Evolutionary conservation across 2,888 invertebrate species (phyloP), one percentile per base, ranked within the genome.

Genomic region (Hofmannophila pseudospretella): DNA sequence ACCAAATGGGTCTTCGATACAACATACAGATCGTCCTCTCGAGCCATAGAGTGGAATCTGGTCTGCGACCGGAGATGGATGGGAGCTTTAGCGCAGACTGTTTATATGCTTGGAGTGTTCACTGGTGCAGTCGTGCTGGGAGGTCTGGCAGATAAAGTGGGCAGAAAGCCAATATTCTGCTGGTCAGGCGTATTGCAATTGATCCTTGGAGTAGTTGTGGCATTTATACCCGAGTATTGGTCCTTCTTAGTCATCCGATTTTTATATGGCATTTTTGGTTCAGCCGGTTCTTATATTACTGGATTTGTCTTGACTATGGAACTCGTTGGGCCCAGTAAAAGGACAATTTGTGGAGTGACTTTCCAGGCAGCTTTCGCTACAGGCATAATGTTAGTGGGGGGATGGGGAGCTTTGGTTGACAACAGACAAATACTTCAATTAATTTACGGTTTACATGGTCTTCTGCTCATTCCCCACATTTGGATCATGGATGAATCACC

Each of bases 401-500:
- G 90, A 0, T 96, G 96, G 95, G 95, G 94, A 3, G 91, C 92
- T 2, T 45, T 95, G 0, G 91, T 96, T 38, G 89, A 91, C 50
- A 89, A 95, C 58, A 88, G 93, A 32, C 89, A 90, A 70, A 71
- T 91, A 52, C 85, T 96, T n/a, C 96, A 96, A 79, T 84, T 94
- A 0, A 77, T 93, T 2, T 95, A 95, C 57, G 95, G 95, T 1
- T 74, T 94, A 19, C 96, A 96, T 56, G 90, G 93, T 34, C 71
- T 91, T 10, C 64, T 94, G 0, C 87, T 96, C 1, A 72, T 95
- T 20, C 92, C 90, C 1, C 95, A 96, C 62, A 94, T 94, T 89
- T 95, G 96, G 96, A 76, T 94, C 3, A 92, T 96, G 90, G 95
- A 96, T 54, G 96, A 96, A 78, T 96, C 95, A 4, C 95, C 95